phyloP scores from a whole-genome alignment of 2,888 invertebrate species.

The Nysson spinosus region DNA sequence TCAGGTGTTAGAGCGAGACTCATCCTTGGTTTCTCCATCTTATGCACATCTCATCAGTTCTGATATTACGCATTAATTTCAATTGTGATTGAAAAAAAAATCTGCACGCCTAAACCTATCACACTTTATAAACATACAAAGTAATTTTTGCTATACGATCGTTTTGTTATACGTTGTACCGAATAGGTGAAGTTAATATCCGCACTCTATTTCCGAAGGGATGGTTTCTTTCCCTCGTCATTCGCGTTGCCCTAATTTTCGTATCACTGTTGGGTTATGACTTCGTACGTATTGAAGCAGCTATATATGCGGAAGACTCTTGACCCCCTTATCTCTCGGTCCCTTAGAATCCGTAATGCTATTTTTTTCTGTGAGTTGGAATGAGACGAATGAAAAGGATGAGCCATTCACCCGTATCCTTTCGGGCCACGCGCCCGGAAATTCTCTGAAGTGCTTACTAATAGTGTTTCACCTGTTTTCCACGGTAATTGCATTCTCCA shows the following conservation, averaged over 20 bases:
- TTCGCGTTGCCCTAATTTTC: conserved; percentile 38
- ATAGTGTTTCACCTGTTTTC: conserved; percentile 17
- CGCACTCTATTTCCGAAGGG: conserved; percentile 40
- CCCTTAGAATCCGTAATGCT: conserved; percentile 28
- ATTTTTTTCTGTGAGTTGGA: conserved; percentile 22
- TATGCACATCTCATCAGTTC: too few species aligned
- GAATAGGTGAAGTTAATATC: conserved; percentile 3
- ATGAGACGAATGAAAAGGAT: conserved; percentile 10
- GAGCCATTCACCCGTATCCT: background rate
- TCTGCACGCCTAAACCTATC: too few species aligned
- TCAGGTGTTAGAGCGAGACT: too few species aligned
- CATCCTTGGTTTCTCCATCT: too few species aligned
- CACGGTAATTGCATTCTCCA: conserved; percentile 23
- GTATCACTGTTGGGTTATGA: conserved; percentile 39
- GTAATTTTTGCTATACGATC: too few species aligned
- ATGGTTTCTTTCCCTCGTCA: conserved; percentile 19
- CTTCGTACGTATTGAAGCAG: conserved; percentile 8
- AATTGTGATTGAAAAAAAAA: too few species aligned
- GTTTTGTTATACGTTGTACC: too few species aligned
- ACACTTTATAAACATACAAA: too few species aligned
- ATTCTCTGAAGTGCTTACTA: conserved; percentile 16
- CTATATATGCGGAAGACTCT: conserved; percentile 27
- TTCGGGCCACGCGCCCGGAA: background rate
- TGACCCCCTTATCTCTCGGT: conserved; percentile 41
- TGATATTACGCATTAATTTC: too few species aligned